Base-by-base conservation (phyloP, 2,113 vertebrate species). In the Craseonycteris thonglongyai region DNA sequence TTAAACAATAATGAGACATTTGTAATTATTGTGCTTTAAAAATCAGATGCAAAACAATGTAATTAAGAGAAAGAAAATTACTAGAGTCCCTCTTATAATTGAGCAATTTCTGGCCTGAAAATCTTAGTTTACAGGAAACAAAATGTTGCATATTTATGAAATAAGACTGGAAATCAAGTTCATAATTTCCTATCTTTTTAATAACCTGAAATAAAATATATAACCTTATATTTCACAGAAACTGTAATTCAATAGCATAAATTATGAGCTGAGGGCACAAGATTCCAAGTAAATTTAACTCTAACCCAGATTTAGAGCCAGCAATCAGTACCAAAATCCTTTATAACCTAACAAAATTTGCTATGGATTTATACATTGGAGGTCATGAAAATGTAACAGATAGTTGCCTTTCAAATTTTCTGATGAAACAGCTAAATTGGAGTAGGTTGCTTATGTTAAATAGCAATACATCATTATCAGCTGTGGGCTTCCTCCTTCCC, bases 61-160 rank as follows among this genome's bases (percentile, higher is more conserved):
- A 88, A 86, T 35, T 72, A 91, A 88, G n/a, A 96, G 47, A 71
- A 69, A 94, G 14, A 65, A 81, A 63, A 40, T 47, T 49, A 33
- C 22, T 86, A 38, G 26, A 61, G 3, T 71, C 33, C 47, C 22
- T 38, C 47, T 92, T 88, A 94, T 5, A 92, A 74, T 2, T 82
- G 21, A 96, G n/a, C 5, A 74, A 75, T 82, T 82, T 86, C 56
- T 51, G 61, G 45, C 26, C 85, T 95, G 71, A 90, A 22, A 65
- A 90, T 61, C 68, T 68, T 81, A 95, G 47, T 96, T 90, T 88
- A 94, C 0, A 1, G 93, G 92, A 95, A 97, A 95, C 68, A 24
- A 92, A 93, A 88, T 91, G 22, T 93, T 95, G 54, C 74, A 96
- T 97, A 96, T 98, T 97, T 96, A 97, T 42, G 68, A 93, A 93